Conservation (phyloP, 2,888 invertebrate genomes). For the Ctena decussata region DNA sequence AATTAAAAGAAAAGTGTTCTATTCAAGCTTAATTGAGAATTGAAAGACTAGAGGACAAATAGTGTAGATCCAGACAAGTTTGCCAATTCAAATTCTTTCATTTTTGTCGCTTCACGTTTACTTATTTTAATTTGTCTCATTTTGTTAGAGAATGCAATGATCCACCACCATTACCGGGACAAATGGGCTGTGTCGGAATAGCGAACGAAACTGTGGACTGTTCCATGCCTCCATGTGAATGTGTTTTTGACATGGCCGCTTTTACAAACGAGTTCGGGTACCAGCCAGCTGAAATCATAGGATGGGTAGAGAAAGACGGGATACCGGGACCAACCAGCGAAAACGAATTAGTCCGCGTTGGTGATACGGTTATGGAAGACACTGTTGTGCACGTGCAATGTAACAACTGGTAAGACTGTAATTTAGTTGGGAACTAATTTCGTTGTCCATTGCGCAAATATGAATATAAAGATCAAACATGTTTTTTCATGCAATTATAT, state of each 20-base stretch:
- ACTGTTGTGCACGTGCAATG: slow-evolving; percentile 57
- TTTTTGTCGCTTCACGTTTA: too few relatives aligned
- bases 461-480: too few relatives aligned
- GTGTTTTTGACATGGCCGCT: slow-evolving; percentile 52
- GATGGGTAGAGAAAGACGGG: slow-evolving; percentile 53
- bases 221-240: slow-evolving; percentile 46
- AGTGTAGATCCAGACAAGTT: too few relatives aligned
- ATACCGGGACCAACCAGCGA: slow-evolving; percentile 43
- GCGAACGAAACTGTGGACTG: slow-evolving; percentile 30
- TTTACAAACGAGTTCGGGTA: slow-evolving; percentile 54
- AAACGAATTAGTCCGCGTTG: slow-evolving; percentile 51
- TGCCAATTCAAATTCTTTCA: too few relatives aligned
- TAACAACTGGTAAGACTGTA: slow-evolving; percentile 48
- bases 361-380: slow-evolving; percentile 46
- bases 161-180: slow-evolving; percentile 36
- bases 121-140: too few relatives aligned
- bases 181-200: slow-evolving; percentile 39
- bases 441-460: too few relatives aligned
- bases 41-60: too few relatives aligned
- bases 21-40: too few relatives aligned
- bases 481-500: too few relatives aligned
- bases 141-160: slow-evolving; percentile 48
- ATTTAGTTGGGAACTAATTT: too few relatives aligned
- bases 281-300: slow-evolving; percentile 45
- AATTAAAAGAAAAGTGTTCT: too few relatives aligned